Base-by-base conservation (phyloP, 2,113 vertebrate species). In the Lanius ludovicianus region DNA sequence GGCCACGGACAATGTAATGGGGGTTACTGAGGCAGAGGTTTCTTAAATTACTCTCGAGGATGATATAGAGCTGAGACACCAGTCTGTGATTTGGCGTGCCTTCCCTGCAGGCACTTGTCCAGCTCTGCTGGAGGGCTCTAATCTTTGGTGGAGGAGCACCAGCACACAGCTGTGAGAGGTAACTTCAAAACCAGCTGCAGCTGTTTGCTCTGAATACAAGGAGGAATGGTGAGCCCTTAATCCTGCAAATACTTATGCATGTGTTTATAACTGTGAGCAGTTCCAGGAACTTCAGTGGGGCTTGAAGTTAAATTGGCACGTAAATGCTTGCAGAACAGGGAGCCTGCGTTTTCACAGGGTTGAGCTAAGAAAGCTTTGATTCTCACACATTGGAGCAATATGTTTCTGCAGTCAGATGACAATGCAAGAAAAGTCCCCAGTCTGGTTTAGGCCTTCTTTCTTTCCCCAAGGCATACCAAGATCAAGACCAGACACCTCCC, bases 131-230 rank as follows among this genome's bases (percentile, higher is more conserved):
- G 82, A 92, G 76, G 57, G 64, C 79, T 89, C 27, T 4, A 23
- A 59, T 59, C 79, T 63, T n/a, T 89, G 27, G 52, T 1, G 3
- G 59, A 92, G 64, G 55, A 93, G 50, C 78, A 89, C 21, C 42
- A 82, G 84, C 47, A 39, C 64, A 47, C 92, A 96, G 95, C 94
- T 93, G 89, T 27, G 79, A 95, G 83, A 90, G 68, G 89, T 70
- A 67, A 84, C 83, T 90, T 84, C 89, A 75, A 90, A 95, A 93
- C 77, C 76, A 87, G 79, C 64, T 95, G 80, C 89, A 96, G 95
- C 89, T 95, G 59, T 86, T 89, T 81, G 68, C 55, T 88, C 31
- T 0, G n/a, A 87, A 67, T 41, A 19, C 44, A 39, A 74, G 50
- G 27, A 67, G 57, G 42, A 73, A 74, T 70, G 73, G 39, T 14